phyloP scores from a whole-genome alignment of 1,140 invertebrate genomes.

The Metopolophium dirhodum region DNA sequence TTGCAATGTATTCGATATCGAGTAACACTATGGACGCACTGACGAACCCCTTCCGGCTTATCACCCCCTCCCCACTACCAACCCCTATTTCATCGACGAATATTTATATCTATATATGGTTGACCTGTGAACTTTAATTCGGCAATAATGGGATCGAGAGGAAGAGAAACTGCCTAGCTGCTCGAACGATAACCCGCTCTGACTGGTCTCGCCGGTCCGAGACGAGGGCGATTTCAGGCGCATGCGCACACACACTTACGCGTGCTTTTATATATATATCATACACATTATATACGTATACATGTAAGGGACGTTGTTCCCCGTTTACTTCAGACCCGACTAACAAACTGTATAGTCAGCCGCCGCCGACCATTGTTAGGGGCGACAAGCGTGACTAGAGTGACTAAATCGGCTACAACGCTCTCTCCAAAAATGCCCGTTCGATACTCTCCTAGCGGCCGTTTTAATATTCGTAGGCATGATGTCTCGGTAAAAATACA shows the following conservation, averaged over 20 bases:
- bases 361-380: slow-evolving; percentile 41
- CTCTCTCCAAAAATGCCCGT: slow-evolving; percentile 23
- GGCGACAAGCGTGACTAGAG: slow-evolving; percentile 50
- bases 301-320: slow-evolving; percentile 23
- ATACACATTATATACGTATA: not conserved
- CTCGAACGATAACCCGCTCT: too few relatives aligned
- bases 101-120: not conserved
- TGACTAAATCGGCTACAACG: not conserved
- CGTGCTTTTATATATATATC: not conserved
- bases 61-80: not conserved
- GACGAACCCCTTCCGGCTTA: not conserved
- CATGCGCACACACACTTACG: not conserved
- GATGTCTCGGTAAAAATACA: not conserved
- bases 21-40: not conserved
- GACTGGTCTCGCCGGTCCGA: not conserved
- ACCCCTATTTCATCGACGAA: too few relatives aligned
- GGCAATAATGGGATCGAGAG: not conserved
- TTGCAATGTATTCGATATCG: not conserved
- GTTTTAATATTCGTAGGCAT: not conserved
- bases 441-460: not conserved
- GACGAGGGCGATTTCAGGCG: not conserved
- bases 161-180: not conserved
- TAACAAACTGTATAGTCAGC: slow-evolving; percentile 34
- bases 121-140: slow-evolving; percentile 23
- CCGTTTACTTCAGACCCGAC: slow-evolving; percentile 13